Conservation (phyloP, 2,113 vertebrate species). For the Larimichthys crocea region DNA sequence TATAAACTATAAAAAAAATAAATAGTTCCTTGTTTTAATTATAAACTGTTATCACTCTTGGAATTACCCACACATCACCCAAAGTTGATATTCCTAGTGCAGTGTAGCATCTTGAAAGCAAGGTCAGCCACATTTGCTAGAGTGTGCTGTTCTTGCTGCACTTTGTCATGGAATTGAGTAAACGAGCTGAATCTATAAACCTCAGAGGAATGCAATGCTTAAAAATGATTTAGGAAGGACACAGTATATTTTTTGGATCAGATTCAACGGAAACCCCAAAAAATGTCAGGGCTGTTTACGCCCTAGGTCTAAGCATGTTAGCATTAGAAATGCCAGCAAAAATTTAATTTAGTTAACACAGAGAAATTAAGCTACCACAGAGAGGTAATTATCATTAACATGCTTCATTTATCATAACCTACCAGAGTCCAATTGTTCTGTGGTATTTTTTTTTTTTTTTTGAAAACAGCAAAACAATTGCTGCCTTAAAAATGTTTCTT, state of each 20-base stretch:
- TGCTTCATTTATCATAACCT: conserved; percentile 56
- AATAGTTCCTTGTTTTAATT: not conserved
- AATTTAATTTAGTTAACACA: conserved; percentile 45
- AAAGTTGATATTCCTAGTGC: not conserved
- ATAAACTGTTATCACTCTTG: not conserved
- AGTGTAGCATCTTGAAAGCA: not conserved
- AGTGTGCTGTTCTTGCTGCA: not conserved
- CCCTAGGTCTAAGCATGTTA: conserved; percentile 18
- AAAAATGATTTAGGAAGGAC: conserved; percentile 5
- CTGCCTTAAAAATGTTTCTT: conserved; percentile 25
- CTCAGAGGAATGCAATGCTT: not conserved
- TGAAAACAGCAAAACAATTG: conserved; percentile 36
- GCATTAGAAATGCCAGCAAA: conserved; percentile 38
- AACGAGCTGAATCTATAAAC: conserved; percentile 3
- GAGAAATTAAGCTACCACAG: conserved; percentile 51
- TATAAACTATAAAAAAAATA: not conserved
- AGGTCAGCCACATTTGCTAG: not conserved
- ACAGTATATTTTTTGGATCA: not conserved
- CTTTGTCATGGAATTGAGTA: conserved; percentile 7
- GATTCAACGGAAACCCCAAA: not conserved
- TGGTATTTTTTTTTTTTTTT: conserved; percentile 27
- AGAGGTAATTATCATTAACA: conserved; percentile 59
- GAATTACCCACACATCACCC: conserved; percentile 1
- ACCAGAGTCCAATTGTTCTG: conserved; percentile 46
- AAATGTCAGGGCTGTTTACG: conserved; percentile 6